Evolutionary conservation across 2,113 vertebrate genomes (phyloP), one percentile per base, ranked within the genome.

Genomic region (Bubo blakistoni): DNA sequence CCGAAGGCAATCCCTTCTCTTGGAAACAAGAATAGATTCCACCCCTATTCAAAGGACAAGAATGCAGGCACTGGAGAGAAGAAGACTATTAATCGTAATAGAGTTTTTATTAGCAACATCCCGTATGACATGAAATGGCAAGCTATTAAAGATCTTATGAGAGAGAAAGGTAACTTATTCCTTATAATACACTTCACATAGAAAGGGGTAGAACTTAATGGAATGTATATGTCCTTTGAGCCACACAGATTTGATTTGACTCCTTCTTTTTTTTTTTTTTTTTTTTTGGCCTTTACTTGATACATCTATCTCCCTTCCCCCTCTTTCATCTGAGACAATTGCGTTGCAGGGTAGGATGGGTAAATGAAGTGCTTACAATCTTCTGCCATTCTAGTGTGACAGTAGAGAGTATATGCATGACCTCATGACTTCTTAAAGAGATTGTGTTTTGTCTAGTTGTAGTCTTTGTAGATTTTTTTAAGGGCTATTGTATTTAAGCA

Each of bases 111-210:
- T 98, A 99, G 99, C 98, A 99, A 99, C 97, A 99, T 99, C 95
- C 99, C 99, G 0, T 99, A 99, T 98, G 99, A 99, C 97, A 99
- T 99, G 99, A 99, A 99, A 97, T 99, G 99, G 99, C 99, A 99
- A 98, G 99, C 99, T 85, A 99, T 99, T 98, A 99, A 99, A 99
- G 99, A 99, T 98, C 98, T 99, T 70, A 99, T 99, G 99, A 99
- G 99, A 97, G 99, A 99, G 96, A 99, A 99, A 99, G 99, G 99
- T 99, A 99, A 98, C 94, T 94, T 70, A 93, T 13, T 97, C 47
- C 73, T 97, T 93, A 29, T 96, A 81, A 94, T 66, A 42, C 61
- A 90, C 91, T 76, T 86, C 81, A 29, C 84, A 12, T 71, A 96
- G 83, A 59, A 88, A 77, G 86, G 32, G 66, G 20, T 72, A 76